Percentiles rank a stretch among this genome's conserved stretches.
These are phyloP conservation scores for Anoplolepis gracilipes DNA, from an alignment of 1,140 invertebrate species.

Conservation along the genomic window DNA sequence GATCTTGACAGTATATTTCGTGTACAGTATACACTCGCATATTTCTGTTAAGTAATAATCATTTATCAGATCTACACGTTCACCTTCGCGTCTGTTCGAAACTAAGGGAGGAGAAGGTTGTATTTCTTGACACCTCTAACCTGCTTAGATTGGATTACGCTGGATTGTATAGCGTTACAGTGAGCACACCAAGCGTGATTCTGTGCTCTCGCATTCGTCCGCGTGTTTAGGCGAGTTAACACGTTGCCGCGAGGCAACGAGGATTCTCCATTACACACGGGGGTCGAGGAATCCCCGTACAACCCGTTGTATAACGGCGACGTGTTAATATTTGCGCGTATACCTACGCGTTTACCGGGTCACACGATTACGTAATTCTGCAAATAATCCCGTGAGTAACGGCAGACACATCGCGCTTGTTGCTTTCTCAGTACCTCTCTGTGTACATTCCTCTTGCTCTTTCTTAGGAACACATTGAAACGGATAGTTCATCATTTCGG, in stretches of 20 bases:
- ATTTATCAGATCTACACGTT: neutral
- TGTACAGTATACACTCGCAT: neutral
- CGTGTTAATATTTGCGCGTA: conserved; percentile 55
- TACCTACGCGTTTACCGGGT: conserved; percentile 3
- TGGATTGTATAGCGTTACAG: conserved; percentile 49
- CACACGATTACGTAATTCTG: conserved; percentile 43
- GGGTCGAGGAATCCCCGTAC: conserved; percentile 8
- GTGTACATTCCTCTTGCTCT: no score
- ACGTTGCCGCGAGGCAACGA: conserved; percentile 35
- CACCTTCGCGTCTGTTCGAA: neutral
- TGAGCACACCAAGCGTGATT: neutral
- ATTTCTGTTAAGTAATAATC: neutral
- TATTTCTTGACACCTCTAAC: conserved; percentile 36
- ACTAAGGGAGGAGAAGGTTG: conserved; percentile 5
- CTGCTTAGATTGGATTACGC: conserved; percentile 53
- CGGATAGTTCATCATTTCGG: neutral
- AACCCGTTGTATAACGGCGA: conserved; percentile 3
- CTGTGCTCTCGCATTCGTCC: conserved; percentile 10
- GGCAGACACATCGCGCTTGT: conserved; percentile 12
- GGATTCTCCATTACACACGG: conserved; percentile 51
- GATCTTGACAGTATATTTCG: neutral
- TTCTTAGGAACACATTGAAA: conserved; percentile 1
- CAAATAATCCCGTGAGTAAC: conserved; percentile 50
- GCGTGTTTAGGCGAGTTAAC: conserved; percentile 53
- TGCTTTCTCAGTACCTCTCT: conserved; percentile 2